These are phyloP conservation scores for Aulostomus chinensis DNA, from an alignment of 2,797 vertebrate genomes.

Conservation along the genomic window DNA sequence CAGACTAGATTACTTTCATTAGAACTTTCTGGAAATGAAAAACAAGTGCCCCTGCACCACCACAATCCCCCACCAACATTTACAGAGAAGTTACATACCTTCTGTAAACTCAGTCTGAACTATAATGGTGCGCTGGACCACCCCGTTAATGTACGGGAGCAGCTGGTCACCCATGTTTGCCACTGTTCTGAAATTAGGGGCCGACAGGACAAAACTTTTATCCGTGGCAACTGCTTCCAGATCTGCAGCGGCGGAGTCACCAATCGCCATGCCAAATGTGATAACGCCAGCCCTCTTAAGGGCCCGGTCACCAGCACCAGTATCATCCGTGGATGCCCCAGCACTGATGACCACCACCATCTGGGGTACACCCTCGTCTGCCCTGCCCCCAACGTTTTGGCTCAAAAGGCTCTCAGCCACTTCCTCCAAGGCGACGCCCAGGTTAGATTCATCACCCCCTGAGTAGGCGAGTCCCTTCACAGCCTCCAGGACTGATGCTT, in stretches of 20 bases:
- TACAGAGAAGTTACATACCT: slow-evolving; percentile 89
- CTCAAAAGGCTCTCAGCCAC: slow-evolving; percentile 88
- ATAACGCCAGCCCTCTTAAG: slow-evolving; percentile 88
- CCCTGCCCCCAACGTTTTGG: slow-evolving; percentile 88
- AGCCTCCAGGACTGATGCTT: slow-evolving; percentile 84
- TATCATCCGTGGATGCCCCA: slow-evolving; percentile 90
- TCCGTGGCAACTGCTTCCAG: slow-evolving; percentile 90
- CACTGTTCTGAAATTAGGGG: slow-evolving; percentile 84
- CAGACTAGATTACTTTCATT: no score
- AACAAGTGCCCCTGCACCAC: slow-evolving; percentile 24
- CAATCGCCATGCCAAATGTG: slow-evolving; percentile 83
- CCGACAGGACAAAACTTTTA: slow-evolving; percentile 85
- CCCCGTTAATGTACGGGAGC: slow-evolving; percentile 86
- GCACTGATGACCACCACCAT: slow-evolving; percentile 91
- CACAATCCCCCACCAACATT: slow-evolving; percentile 36
- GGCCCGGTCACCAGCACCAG: slow-evolving; percentile 83
- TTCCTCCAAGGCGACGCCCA: slow-evolving; percentile 89
- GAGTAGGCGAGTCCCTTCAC: slow-evolving; percentile 85
- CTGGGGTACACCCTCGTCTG: slow-evolving; percentile 90
- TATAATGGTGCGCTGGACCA: slow-evolving; percentile 89
- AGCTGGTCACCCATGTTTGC: slow-evolving; percentile 83
- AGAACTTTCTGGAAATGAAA: no score
- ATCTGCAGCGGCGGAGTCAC: slow-evolving; percentile 82
- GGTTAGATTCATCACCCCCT: slow-evolving; percentile 88
- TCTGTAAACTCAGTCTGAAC: slow-evolving; percentile 88